Evolutionary conservation across 2,888 invertebrate species (phyloP).

Genomic region (Desoria tigrina): DNA sequence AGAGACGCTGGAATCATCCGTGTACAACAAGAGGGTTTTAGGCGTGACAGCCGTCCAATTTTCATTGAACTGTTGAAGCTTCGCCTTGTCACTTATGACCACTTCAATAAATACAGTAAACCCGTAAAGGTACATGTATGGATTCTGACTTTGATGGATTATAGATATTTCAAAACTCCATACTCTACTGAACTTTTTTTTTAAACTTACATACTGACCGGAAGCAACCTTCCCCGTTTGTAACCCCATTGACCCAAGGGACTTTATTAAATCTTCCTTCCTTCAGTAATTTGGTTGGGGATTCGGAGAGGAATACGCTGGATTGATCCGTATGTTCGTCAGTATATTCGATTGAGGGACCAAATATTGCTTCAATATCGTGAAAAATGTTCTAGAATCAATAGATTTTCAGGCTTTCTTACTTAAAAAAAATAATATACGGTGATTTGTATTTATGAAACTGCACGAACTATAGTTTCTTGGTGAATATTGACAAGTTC

Average conservation of each 20-base stretch:
- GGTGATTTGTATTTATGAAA: background rate
- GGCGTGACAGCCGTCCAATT: conserved; percentile 29
- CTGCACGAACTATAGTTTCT: conserved; percentile 20
- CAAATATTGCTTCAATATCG: conserved; percentile 34
- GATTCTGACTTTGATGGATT: too few relatives aligned
- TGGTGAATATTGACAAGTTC: conserved; percentile 32
- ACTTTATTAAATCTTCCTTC: conserved; percentile 30
- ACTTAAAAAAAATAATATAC: background rate
- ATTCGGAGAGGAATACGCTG: conserved; percentile 33
- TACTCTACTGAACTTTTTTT: too few relatives aligned
- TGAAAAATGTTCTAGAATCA: conserved; percentile 37
- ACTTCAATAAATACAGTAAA: conserved; percentile 17
- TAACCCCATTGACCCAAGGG: conserved; percentile 38
- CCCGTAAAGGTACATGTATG: too few relatives aligned
- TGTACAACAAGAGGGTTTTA: conserved; percentile 25
- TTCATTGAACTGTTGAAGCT: conserved; percentile 23
- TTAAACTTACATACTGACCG: conserved; percentile 24
- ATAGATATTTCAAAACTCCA: too few relatives aligned
- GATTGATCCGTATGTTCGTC: conserved; percentile 16
- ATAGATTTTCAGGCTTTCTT: background rate
- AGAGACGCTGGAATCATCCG: conserved; percentile 20
- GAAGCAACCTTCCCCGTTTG: conserved; percentile 35
- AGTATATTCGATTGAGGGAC: conserved; percentile 34
- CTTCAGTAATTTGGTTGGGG: conserved; percentile 30
- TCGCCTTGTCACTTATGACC: conserved; percentile 24